Evolutionary conservation across 2,113 vertebrate species (phyloP).

Genomic region (Fregetta grallaria): DNA sequence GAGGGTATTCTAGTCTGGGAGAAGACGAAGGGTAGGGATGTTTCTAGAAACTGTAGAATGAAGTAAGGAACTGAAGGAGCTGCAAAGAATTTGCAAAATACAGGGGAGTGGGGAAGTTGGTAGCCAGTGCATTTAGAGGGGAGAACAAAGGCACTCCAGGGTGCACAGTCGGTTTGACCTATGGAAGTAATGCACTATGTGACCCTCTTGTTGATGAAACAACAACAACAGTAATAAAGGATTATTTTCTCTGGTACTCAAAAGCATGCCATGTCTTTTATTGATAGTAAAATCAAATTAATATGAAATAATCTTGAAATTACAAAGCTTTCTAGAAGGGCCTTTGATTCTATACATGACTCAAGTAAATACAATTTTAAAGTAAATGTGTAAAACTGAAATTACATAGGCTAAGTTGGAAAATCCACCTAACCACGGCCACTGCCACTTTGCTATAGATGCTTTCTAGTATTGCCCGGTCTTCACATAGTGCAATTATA

Average conservation of each 20-base stretch:
- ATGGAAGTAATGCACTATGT: not conserved
- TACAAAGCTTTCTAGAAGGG: conserved; percentile 36
- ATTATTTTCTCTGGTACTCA: conserved; percentile 27
- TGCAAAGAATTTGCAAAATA: not conserved
- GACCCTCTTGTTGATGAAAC: conserved; percentile 43
- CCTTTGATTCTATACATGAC: conserved; percentile 36
- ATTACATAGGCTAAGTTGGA: not conserved
- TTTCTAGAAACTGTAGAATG: not conserved
- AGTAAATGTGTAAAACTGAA: conserved; percentile 13
- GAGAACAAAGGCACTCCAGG: conserved; percentile 33
- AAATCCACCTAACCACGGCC: not conserved
- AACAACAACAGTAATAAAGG: conserved; percentile 38
- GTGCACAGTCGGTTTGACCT: conserved; percentile 25
- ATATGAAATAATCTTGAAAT: conserved; percentile 55
- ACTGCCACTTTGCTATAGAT: not conserved
- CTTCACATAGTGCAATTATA: not conserved
- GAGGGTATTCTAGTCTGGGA: not conserved
- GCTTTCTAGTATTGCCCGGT: not conserved
- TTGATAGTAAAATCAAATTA: conserved; percentile 53
- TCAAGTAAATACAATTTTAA: conserved; percentile 17
- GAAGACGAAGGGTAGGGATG: not conserved
- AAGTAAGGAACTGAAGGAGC: not conserved
- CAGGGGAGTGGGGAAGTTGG: not conserved
- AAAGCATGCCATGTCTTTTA: conserved; percentile 27
- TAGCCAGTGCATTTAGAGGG: not conserved